Base-by-base conservation (phyloP, 2,113 vertebrate genomes). In the Prionailurus bengalensis region DNA sequence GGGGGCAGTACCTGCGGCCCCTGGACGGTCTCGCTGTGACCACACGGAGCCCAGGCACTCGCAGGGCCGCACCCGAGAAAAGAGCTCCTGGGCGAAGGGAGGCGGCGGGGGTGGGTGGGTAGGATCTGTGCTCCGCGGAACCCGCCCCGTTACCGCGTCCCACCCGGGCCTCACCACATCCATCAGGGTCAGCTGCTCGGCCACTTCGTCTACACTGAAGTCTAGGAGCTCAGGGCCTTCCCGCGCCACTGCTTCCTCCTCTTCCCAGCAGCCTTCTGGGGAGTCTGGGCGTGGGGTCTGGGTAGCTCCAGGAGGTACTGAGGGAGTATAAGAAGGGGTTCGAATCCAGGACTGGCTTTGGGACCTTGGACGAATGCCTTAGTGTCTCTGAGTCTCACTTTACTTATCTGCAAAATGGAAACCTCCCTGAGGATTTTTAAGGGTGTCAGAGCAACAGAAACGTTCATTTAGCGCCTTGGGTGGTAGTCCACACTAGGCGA, bases 31-130 rank as follows among this genome's bases (percentile, higher is more conserved):
- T 21, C 99, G 98, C 89, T 99, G 99, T 0, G 99, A 99, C 99
- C 99, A 99, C 71, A 99, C 98, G 0, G 99, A 99, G 91, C 99
- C 99, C 97, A 99, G 98, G 98, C 99, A 99, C 91, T 99, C 99
- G 93, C 99, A 99, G 2, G 99, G 99, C 1, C 99, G 97, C 94
- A 99, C 99, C 79, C 97, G 99, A 7, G 96, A 97, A 83, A 99
- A 99, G 21, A 99, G 99, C 48, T 99, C 99, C 99, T 99, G 98
- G 21, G 93, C 51, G 39, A 2, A 33, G 17, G 7, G 2, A 19
- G 29, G n/a, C 7, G 33, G 2, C 6, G 3, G 33, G 14, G 27
- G 5, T 10, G 12, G 5, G 4, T 4, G 23, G 19, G 36, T 15
- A 8, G 33, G 33, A 12, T 16, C 83, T 13, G 68, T 11, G 27